Percentiles rank a stretch among this genome's conserved stretches.
These are phyloP conservation scores for Halictus rubicundus DNA, from an alignment of 1,140 invertebrate species.

Conservation along the genomic window DNA sequence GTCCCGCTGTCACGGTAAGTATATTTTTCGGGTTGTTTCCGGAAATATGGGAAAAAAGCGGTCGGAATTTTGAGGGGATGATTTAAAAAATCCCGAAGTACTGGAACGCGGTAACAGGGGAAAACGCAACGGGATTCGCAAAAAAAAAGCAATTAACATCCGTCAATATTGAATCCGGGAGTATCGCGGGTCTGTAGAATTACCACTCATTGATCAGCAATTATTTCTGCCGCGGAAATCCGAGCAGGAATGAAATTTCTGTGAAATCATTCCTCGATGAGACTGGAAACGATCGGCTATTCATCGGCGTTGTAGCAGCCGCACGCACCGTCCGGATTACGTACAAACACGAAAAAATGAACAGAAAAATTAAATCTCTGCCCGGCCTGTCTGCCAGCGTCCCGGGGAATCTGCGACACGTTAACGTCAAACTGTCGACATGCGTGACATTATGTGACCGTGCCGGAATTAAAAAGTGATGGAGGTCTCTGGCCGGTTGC, in stretches of 20 bases:
- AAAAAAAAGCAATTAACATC: neutral
- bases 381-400: neutral
- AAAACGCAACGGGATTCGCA: neutral
- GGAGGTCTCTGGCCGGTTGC: neutral
- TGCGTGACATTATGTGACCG: constrained; percentile 13
- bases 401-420: neutral
- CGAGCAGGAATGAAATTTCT: neutral
- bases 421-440: constrained; percentile 18
- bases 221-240: neutral
- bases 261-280: neutral
- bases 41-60: too few species aligned
- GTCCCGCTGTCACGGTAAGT: too few species aligned
- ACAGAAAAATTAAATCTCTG: neutral
- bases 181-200: neutral
- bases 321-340: neutral
- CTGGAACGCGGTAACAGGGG: neutral
- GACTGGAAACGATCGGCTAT: neutral
- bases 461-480: constrained; percentile 38
- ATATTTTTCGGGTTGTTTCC: too few species aligned
- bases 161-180: too few species aligned
- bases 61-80: neutral
- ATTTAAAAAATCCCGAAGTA: neutral
- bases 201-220: neutral
- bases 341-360: neutral
- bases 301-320: too few species aligned